Base-by-base conservation (phyloP, 1,140 invertebrate genomes). In the Atta colombica region DNA sequence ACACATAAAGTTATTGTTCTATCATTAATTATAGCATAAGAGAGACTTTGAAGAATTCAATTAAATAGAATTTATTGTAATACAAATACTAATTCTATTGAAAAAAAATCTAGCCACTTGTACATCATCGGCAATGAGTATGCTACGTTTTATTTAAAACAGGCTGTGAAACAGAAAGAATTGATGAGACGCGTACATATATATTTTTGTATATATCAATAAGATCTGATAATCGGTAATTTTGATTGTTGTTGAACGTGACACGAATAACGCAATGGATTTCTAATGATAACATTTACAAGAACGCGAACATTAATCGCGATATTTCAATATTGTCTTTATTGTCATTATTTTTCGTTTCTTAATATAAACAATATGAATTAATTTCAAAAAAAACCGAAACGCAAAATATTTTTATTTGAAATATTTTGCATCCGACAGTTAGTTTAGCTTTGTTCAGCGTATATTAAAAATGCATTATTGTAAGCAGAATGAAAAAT, bases 61-160 rank as follows among this genome's bases (percentile, higher is more conserved):
- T 77, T 82, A 21, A 82, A 77, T 39, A 88, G 68, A 80, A 78
- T 85, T 61, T 86, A 86, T 60, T 58, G 61, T 21, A 49, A 35
- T 14, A 25, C 31, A 21, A 51, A 31, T 45, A 45, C 18, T 68
- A 6, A 81, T 16, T n/a, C 12, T 28, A 63, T 8, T 55, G 49
- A 80, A 18, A 66, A 25, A 66, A 53, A 80, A 16, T 53, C 8
- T 14, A 53, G 25, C 18, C 77, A 35, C 58, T 45, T 35, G 28
- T 81, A 35, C 49, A 60, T 69, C 61, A 63, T 72, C 65, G 31
- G 58, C 82, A 82, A 84, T 66, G 45, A 77, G 51, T 78, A 75
- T 82, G 81, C 45, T 91, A 88, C 90, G 87, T 93, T 91, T 90
- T 89, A 91, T 93, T 94, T 94, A 93, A 93, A 94, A 93, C 93